phyloP scores from a whole-genome alignment of 2,888 invertebrate species.

The Tubulanus polymorphus region DNA sequence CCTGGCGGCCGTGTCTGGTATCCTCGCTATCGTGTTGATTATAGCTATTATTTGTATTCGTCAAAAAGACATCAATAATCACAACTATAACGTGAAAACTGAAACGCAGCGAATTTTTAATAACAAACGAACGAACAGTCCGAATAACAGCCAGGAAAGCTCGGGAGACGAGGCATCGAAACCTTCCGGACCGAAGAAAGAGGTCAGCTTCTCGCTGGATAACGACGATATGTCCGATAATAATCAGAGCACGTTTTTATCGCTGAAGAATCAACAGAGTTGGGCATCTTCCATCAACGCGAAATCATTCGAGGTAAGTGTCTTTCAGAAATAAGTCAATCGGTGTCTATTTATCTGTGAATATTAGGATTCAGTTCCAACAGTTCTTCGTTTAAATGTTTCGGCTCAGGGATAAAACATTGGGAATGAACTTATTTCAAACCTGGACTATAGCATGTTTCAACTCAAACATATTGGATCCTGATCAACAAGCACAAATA shows the following conservation, averaged over 20 bases:
- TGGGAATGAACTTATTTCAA: no score
- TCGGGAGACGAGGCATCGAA: not conserved
- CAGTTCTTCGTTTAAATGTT: no score
- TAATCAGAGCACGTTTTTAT: conserved; percentile 7
- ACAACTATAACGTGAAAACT: not conserved
- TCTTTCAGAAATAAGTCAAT: no score
- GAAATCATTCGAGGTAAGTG: no score
- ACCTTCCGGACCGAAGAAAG: not conserved
- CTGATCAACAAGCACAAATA: no score
- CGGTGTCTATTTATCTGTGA: no score
- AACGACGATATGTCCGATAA: not conserved
- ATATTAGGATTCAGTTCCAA: no score
- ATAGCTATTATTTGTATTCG: not conserved
- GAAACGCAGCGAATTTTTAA: not conserved
- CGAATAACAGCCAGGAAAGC: not conserved
- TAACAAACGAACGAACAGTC: not conserved
- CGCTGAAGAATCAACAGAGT: conserved; percentile 1
- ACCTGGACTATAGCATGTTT: no score
- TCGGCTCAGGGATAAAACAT: no score
- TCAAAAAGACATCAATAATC: not conserved
- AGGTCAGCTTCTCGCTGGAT: conserved; percentile 6
- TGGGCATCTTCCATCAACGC: no score
- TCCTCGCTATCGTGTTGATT: not conserved
- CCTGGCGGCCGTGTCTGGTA: not conserved
- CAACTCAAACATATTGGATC: no score